A percentile compares a stretch with the other conserved stretches of the same genome.
These are phyloP conservation scores for Ectemnius cavifrons DNA, from an alignment of 2,888 invertebrate species.

Conservation along the genomic window DNA sequence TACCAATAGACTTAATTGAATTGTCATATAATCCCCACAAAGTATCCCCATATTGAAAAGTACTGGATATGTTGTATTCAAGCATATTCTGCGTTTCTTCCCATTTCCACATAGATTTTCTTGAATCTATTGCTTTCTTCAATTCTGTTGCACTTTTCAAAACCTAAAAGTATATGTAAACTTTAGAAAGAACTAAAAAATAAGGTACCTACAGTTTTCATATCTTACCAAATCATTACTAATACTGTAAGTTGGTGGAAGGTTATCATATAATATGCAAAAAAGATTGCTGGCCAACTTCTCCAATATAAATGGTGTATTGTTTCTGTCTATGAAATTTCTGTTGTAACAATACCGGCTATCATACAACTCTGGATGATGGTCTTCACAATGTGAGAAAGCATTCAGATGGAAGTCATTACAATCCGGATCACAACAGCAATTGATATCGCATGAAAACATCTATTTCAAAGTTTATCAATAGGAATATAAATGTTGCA, in stretches of 20 bases:
- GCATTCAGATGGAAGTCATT: slow-evolving; percentile 80
- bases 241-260: slow-evolving; percentile 76
- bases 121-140: slow-evolving; percentile 51
- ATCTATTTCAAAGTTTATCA: slow-evolving; percentile 76
- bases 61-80: slow-evolving; percentile 58
- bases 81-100: slow-evolving; percentile 37
- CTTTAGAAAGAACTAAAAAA: slow-evolving; percentile 19
- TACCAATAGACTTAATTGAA: slow-evolving; percentile 67
- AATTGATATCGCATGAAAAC: slow-evolving; percentile 88
- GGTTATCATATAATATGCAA: slow-evolving; percentile 82
- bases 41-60: slow-evolving; percentile 65
- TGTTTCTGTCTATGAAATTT: slow-evolving; percentile 80
- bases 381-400: slow-evolving; percentile 82
- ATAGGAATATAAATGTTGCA: slow-evolving; percentile 10
- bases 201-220: slow-evolving; percentile 27
- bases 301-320: slow-evolving; percentile 77
- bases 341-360: slow-evolving; percentile 80
- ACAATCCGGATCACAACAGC: slow-evolving; percentile 91
- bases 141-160: slow-evolving; percentile 61
- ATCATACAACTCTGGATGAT: slow-evolving; percentile 70
- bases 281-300: slow-evolving; percentile 79
- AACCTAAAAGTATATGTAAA: slow-evolving; percentile 49
- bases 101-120: slow-evolving; percentile 63
- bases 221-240: slow-evolving; percentile 48
- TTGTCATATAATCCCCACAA: slow-evolving; percentile 66